A percentile compares a stretch with the other conserved stretches of the same genome.
phyloP scores from a whole-genome alignment of 2,113 vertebrate genomes.

The Parotia lawesii region DNA sequence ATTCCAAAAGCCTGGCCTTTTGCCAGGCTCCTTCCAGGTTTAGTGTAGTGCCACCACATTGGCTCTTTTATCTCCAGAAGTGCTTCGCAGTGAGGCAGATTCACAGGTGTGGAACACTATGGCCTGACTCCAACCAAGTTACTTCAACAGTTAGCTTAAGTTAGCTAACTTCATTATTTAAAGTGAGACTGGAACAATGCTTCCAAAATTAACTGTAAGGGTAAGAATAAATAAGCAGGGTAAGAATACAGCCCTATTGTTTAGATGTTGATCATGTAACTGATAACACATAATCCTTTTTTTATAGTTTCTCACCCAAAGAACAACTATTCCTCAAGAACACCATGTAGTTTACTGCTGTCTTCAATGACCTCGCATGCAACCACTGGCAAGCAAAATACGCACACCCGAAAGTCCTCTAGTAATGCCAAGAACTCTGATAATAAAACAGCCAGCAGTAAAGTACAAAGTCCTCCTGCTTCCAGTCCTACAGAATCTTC shows the following conservation, averaged over 20 bases:
- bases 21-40: neutral
- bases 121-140: neutral
- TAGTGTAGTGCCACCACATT: neutral
- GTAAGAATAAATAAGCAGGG: neutral
- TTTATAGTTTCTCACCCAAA: conserved; percentile 79
- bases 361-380: conserved; percentile 43
- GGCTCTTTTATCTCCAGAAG: neutral
- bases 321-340: conserved; percentile 77
- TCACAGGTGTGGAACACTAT: neutral
- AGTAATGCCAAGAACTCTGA: conserved; percentile 65
- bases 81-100: neutral
- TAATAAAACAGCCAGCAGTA: conserved; percentile 47
- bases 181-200: neutral
- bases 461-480: conserved; percentile 35
- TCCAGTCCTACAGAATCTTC: conserved; percentile 47
- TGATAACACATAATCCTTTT: neutral
- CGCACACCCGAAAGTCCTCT: conserved; percentile 46
- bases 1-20: neutral
- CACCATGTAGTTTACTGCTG: conserved; percentile 65
- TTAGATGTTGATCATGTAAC: neutral
- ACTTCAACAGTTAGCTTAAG: neutral
- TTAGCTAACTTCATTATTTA: neutral
- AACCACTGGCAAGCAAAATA: conserved; percentile 59
- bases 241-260: neutral
- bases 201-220: neutral